Evolutionary conservation across 2,113 vertebrate species (phyloP), one percentile per base, ranked within the genome.

Genomic region (Apteryx owenii): DNA sequence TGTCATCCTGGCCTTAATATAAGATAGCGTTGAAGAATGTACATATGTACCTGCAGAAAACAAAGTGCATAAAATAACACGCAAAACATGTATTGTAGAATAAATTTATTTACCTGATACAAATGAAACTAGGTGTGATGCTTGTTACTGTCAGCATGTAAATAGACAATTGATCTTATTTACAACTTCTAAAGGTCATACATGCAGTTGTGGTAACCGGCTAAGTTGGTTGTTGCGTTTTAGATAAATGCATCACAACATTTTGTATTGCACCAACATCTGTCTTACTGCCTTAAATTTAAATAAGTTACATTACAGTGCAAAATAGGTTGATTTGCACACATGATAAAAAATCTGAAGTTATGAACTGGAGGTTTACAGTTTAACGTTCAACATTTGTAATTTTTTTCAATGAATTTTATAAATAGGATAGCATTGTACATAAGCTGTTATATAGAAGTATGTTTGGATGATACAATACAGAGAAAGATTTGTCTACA

Each of bases 91-190:
- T 98, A 95, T 98, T 94, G 93, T 98, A 98, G 98, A 98, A 98
- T 98, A 98, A 94, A 98, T 99, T 99, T 99, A 99, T 99, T 99
- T 98, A 99, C 98, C 99, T 97, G 98, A 99, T 99, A 99, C 98
- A 98, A 95, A 99, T 98, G 98, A 98, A 98, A 94, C 95, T 91
- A 98, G 98, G 97, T 98, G 98, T 99, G 98, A 98, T 98, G 98
- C 98, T 98, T 97, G 77, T 95, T 98, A 98, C 98, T 98, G 98
- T 97, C 98, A 98, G 98, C 98, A 99, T 97, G 98, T 97, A 98
- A 97, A 98, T 71, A 97, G 98, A 98, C 97, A 96, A 97, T 62
- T 76, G 89, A 96, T 97, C 97, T 97, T 98, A 98, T 99, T 99
- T 98, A 99, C 99, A 99, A 96, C 97, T 98, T 98, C 97, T 97